Evolutionary conservation across 2,797 vertebrate genomes (phyloP).

Genomic region (Trichosurus vulpecula): DNA sequence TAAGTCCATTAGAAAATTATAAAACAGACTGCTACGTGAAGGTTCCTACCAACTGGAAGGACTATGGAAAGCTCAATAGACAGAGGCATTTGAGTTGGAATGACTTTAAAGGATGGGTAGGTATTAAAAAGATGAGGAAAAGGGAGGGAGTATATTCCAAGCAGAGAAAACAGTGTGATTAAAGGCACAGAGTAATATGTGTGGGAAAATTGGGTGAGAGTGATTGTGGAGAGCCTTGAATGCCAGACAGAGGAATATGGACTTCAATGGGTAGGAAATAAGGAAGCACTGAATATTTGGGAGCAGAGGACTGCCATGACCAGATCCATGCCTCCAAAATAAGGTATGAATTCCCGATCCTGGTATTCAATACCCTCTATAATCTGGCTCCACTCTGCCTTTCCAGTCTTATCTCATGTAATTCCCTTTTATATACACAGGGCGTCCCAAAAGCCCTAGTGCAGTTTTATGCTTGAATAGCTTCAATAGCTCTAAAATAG

Average conservation of each 20-base stretch:
- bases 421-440: neutral
- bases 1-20: neutral
- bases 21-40: neutral
- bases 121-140: constrained; percentile 33
- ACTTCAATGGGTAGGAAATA: neutral
- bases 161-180: constrained; percentile 13
- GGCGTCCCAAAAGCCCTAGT: neutral
- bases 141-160: neutral
- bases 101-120: constrained; percentile 15
- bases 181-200: neutral
- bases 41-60: neutral
- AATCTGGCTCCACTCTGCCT: neutral
- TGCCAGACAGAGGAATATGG: neutral
- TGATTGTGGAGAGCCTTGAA: neutral
- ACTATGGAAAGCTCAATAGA: neutral
- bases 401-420: neutral
- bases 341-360: neutral
- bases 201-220: neutral
- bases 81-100: constrained; percentile 3
- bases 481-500: too few relatives aligned
- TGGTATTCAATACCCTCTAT: neutral
- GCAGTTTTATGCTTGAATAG: neutral
- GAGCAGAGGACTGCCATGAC: neutral
- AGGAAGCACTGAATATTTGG: neutral
- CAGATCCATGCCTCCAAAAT: neutral